phyloP scores from a whole-genome alignment of 2,113 vertebrate genomes.

The Scomber japonicus region DNA sequence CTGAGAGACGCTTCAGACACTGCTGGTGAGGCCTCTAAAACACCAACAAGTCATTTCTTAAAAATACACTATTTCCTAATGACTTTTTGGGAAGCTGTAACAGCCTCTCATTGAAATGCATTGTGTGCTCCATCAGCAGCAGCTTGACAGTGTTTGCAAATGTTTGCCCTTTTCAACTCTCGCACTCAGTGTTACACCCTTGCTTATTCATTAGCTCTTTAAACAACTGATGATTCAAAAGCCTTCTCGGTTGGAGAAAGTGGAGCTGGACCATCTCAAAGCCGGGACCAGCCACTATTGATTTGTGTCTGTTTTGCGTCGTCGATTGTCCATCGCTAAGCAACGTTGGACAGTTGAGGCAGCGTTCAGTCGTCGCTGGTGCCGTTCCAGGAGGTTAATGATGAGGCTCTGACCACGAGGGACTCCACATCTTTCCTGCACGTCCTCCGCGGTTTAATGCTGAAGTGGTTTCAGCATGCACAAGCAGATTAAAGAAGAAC shows the following conservation, averaged over 20 bases:
- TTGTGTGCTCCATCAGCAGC: not conserved
- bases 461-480: slow-evolving; percentile 64
- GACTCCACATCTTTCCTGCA: slow-evolving; percentile 62
- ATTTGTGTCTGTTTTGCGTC: slow-evolving; percentile 66
- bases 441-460: slow-evolving; percentile 62
- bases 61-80: slow-evolving; percentile 8
- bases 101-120: not conserved
- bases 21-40: slow-evolving; percentile 13
- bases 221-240: slow-evolving; percentile 10
- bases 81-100: slow-evolving; percentile 10
- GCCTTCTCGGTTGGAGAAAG: not conserved
- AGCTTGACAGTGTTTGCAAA: slow-evolving; percentile 21
- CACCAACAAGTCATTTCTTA: slow-evolving; percentile 37
- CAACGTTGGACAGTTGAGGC: slow-evolving; percentile 64
- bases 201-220: slow-evolving; percentile 21
- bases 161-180: slow-evolving; percentile 39
- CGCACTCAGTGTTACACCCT: not conserved
- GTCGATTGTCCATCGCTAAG: slow-evolving; percentile 65
- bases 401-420: slow-evolving; percentile 63
- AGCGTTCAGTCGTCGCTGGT: slow-evolving; percentile 55
- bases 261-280: slow-evolving; percentile 7
- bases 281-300: slow-evolving; percentile 11
- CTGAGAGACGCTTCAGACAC: slow-evolving; percentile 45
- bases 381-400: slow-evolving; percentile 70
- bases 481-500: slow-evolving; percentile 51